phyloP scores from a whole-genome alignment of 2,113 vertebrate genomes.

The Hemichromis elongatus region DNA sequence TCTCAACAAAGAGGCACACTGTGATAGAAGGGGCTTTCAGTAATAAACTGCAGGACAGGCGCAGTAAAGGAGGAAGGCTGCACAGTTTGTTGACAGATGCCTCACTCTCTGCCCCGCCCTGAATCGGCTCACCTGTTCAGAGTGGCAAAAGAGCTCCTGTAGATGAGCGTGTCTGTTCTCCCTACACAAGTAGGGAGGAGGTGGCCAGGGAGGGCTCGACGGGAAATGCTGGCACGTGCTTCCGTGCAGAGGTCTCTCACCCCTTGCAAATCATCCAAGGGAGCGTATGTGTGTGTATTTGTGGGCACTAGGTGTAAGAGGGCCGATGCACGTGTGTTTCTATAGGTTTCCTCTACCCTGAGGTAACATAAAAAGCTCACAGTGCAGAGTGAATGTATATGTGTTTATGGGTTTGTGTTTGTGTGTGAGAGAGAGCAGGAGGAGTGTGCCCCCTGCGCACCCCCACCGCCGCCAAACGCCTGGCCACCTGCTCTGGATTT shows the following conservation, averaged over 20 bases:
- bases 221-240: conserved; percentile 10
- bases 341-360: not conserved
- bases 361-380: not conserved
- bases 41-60: not conserved
- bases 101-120: conserved; percentile 22
- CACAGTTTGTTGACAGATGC: conserved; percentile 65
- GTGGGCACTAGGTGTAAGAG: not conserved
- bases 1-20: not conserved
- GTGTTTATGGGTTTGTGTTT: conserved; percentile 20
- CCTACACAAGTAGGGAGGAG: not conserved
- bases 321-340: conserved; percentile 1
- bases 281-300: not conserved
- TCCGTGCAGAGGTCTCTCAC: not conserved
- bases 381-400: not conserved
- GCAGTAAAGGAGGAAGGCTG: conserved; percentile 43
- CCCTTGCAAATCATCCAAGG: not conserved
- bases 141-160: conserved; percentile 25
- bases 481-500: conserved; percentile 76
- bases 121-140: conserved; percentile 64
- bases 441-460: conserved; percentile 53
- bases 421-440: conserved; percentile 39
- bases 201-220: not conserved
- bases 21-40: not conserved
- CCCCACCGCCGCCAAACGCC: conserved; percentile 65
- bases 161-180: conserved; percentile 29